Evolutionary conservation across 2,797 vertebrate genomes (phyloP).

Genomic region (Cuculus canorus): DNA sequence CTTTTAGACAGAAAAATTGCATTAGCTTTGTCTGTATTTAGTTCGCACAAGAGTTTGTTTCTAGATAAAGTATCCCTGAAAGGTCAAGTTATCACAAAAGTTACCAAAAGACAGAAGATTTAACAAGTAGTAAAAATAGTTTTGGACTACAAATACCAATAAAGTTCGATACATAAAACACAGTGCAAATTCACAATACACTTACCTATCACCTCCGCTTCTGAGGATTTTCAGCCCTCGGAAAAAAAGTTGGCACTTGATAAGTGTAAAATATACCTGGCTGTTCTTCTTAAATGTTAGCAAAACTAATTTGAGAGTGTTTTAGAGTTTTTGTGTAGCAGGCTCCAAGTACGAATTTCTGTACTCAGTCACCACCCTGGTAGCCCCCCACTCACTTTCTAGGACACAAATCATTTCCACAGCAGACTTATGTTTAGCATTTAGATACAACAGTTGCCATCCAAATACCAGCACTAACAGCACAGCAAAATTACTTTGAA

Average conservation of each 20-base stretch:
- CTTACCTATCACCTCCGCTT: constrained; percentile 31
- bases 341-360: not conserved
- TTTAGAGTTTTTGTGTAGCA: constrained; percentile 50
- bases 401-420: constrained; percentile 17
- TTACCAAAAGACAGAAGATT: constrained; percentile 73
- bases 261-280: constrained; percentile 65
- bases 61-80: constrained; percentile 79
- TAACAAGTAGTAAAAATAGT: constrained; percentile 70
- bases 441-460: constrained; percentile 36
- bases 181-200: constrained; percentile 67
- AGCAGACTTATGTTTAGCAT: constrained; percentile 19
- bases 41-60: constrained; percentile 63
- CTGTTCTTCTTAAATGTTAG: not conserved
- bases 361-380: not conserved
- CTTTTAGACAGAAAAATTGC: constrained; percentile 45
- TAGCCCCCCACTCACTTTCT: not conserved
- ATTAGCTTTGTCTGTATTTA: constrained; percentile 49
- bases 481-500: constrained; percentile 48
- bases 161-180: constrained; percentile 49
- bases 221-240: not conserved
- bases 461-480: constrained; percentile 59
- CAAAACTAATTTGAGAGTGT: constrained; percentile 22
- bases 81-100: constrained; percentile 72
- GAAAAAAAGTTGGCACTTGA: constrained; percentile 55
- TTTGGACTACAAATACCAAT: constrained; percentile 33